Conservation (phyloP, 2,888 invertebrate genomes). For the Urechis unicinctus region DNA sequence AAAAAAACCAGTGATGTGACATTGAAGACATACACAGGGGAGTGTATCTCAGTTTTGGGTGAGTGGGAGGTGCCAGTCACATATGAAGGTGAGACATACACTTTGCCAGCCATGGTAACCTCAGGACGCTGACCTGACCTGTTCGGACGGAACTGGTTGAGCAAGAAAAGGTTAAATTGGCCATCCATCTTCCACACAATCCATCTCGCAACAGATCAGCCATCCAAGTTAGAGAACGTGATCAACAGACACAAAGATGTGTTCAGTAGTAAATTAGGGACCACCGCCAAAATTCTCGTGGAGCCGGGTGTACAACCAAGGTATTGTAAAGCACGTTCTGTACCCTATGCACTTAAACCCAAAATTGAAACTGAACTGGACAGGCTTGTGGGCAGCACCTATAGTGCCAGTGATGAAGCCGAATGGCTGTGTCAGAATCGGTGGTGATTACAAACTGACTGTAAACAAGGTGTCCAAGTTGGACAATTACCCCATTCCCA, state of each 20-base stretch:
- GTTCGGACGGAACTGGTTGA: background rate
- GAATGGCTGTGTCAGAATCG: slow-evolving; percentile 1
- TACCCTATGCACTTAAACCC: background rate
- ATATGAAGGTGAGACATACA: no score
- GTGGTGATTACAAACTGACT: slow-evolving; percentile 4
- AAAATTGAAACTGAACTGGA: background rate
- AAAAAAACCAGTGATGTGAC: no score
- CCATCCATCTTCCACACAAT: background rate
- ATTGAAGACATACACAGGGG: no score
- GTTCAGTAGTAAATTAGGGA: background rate
- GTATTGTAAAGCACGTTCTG: background rate
- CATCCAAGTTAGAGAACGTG: no score
- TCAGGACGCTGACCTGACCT: background rate
- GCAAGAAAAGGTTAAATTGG: background rate
- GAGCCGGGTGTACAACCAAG: background rate
- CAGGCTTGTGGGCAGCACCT: slow-evolving; percentile 1
- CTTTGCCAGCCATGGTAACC: no score
- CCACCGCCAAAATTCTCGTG: background rate
- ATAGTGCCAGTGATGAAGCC: background rate
- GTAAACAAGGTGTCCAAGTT: background rate
- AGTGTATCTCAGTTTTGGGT: no score
- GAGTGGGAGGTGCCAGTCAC: no score
- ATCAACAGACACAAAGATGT: no score
- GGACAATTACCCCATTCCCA: slow-evolving; percentile 3
- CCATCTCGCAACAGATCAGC: no score